Evolutionary conservation across 2,888 invertebrate genomes (phyloP), one percentile per base, ranked within the genome.

Genomic region (Gibbula magus): DNA sequence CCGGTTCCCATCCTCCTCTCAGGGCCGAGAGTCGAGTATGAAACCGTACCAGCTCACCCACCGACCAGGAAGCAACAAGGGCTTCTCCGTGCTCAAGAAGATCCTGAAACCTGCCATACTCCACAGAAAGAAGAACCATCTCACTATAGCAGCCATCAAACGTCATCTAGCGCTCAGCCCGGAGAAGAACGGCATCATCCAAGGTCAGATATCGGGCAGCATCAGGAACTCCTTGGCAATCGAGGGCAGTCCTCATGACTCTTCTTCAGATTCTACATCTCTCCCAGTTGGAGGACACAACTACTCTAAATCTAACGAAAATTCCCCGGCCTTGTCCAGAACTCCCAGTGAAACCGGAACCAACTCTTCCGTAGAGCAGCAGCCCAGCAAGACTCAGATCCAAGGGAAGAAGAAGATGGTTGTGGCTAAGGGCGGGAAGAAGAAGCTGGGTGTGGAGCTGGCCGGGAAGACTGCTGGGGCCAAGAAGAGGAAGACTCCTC

Each of bases 111-210:
- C 61, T 29, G 29, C 61, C 10, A 61, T 61, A 16, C 61, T 61
- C 10, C 61, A 61, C 29, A 29, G 61, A 13, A 61, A 61, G 29
- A 61, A n/a, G 61, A 61, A 29, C 13, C 18, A 7, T 0, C 25
- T 61, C 0, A 61, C 61, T 25, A 25, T 61, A 16, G 29, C 61
- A 0, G 61, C 61, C 13, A 29, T 61, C 61, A 61, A 61, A 22
- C 61, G 29, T 61, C 61, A 61, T 29, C 61, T 61, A 8, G 61
- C 22, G 4, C 61, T 61, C 25, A 61, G 61, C 25, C 61, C 61
- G 7, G 80, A 80, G 20, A 80, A 70, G 51, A 80, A 80, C 52
- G 80, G 80, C 39, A 70, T 78, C 22, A 73, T 78, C 20, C 78
- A 78, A 39, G 78, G 75, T 0, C 79, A 75, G 75, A 56, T 79